phyloP scores from a whole-genome alignment of 1,140 invertebrate species.

The Uloborus diversus region DNA sequence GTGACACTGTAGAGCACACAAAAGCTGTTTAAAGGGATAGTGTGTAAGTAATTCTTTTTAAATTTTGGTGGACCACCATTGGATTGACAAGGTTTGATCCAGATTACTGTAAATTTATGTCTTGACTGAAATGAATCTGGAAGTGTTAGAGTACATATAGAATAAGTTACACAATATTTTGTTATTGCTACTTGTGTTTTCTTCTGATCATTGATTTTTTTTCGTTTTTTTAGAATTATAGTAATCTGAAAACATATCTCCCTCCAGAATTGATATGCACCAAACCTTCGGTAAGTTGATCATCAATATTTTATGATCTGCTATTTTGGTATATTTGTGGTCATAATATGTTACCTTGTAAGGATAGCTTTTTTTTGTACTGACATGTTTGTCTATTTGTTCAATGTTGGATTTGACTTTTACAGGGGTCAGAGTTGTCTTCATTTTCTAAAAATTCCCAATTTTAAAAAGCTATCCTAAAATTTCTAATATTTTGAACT shows the following conservation, averaged over 20 bases:
- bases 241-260: conserved; percentile 22
- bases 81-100: background rate
- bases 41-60: background rate
- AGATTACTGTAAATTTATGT: background rate
- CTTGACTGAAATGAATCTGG: background rate
- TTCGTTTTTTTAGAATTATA: conserved; percentile 6
- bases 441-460: no score
- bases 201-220: background rate
- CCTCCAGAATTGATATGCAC: background rate
- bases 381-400: no score
- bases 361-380: no score
- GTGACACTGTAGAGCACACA: background rate
- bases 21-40: background rate
- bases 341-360: no score
- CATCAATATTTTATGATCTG: no score
- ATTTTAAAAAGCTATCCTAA: no score
- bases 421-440: no score
- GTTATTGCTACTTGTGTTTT: background rate
- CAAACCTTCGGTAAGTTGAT: background rate
- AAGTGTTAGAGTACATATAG: background rate
- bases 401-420: no score
- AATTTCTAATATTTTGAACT: no score
- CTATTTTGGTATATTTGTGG: no score
- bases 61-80: background rate
- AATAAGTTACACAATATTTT: background rate